Evolutionary conservation across 2,888 invertebrate genomes (phyloP).

Genomic region (Watsonalla cultraria): DNA sequence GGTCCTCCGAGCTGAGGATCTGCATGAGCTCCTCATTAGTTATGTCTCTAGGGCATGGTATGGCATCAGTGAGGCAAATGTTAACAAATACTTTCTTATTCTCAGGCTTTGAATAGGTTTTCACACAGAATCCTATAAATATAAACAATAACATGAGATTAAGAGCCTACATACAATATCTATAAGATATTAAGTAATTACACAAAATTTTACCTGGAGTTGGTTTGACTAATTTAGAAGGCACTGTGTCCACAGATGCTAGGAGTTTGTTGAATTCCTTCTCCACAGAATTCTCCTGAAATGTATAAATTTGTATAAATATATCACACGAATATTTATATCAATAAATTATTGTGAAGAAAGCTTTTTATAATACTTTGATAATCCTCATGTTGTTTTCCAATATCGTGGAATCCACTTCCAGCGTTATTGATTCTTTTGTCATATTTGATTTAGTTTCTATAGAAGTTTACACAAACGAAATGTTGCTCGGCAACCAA

Average conservation of each 20-base stretch:
- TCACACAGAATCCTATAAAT: slow-evolving; percentile 86
- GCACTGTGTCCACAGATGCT: slow-evolving; percentile 62
- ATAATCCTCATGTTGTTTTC: slow-evolving; percentile 77
- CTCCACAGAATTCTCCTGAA: slow-evolving; percentile 76
- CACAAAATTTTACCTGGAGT: slow-evolving; percentile 77
- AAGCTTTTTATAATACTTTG: slow-evolving; percentile 34
- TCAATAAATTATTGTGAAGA: no score
- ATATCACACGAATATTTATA: no score
- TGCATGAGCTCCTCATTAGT: slow-evolving; percentile 83
- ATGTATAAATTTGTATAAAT: slow-evolving; percentile 8
- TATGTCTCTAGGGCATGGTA: slow-evolving; percentile 85
- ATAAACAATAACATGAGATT: background rate
- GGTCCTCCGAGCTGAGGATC: slow-evolving; percentile 83
- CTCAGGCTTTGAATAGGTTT: slow-evolving; percentile 81
- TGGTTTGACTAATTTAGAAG: slow-evolving; percentile 82
- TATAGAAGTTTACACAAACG: slow-evolving; percentile 17
- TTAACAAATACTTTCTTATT: slow-evolving; percentile 91
- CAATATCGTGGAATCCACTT: slow-evolving; percentile 79
- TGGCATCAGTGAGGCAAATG: slow-evolving; percentile 87
- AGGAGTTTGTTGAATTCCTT: slow-evolving; percentile 80
- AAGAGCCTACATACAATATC: no score
- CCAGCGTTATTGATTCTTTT: slow-evolving; percentile 75
- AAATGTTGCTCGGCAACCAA: slow-evolving; percentile 5
- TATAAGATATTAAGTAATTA: no score
- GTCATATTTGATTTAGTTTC: slow-evolving; percentile 48